Conservation (phyloP, 2,797 vertebrate genomes). For the Phalanger gymnotis region DNA sequence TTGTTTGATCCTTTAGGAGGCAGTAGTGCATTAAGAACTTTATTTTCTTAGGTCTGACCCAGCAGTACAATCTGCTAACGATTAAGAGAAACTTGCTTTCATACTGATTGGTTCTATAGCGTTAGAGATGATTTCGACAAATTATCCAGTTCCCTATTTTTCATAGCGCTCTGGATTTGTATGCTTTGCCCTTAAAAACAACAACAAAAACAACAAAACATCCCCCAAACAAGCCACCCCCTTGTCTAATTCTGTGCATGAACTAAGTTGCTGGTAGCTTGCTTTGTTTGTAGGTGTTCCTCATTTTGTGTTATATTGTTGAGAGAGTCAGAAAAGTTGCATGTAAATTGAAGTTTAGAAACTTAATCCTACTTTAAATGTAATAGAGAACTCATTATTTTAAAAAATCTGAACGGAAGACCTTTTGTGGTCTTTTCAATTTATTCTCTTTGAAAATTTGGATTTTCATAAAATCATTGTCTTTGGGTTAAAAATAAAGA, state of each 20-base stretch:
- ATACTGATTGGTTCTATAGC: slow-evolving; percentile 1
- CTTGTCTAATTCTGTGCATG: slow-evolving; percentile 36
- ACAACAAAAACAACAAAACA: slow-evolving; percentile 7
- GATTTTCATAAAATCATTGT: background rate
- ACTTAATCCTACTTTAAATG: slow-evolving; percentile 49
- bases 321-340: background rate
- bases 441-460: background rate
- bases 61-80: background rate
- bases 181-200: slow-evolving; percentile 18
- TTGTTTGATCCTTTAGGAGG: slow-evolving; percentile 44
- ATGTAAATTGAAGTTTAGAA: slow-evolving; percentile 18
- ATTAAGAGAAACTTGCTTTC: slow-evolving; percentile 56
- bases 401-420: background rate
- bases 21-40: slow-evolving; percentile 55
- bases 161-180: slow-evolving; percentile 35
- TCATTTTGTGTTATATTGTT: background rate
- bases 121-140: slow-evolving; percentile 40
- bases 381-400: slow-evolving; percentile 21
- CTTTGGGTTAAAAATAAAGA: background rate
- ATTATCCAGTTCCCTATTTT: slow-evolving; percentile 38
- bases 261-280: slow-evolving; percentile 5
- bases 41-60: background rate
- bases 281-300: background rate
- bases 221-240: background rate
- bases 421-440: background rate